Conservation (phyloP, 1,140 invertebrate genomes). For the Marisa cornuarietis region DNA sequence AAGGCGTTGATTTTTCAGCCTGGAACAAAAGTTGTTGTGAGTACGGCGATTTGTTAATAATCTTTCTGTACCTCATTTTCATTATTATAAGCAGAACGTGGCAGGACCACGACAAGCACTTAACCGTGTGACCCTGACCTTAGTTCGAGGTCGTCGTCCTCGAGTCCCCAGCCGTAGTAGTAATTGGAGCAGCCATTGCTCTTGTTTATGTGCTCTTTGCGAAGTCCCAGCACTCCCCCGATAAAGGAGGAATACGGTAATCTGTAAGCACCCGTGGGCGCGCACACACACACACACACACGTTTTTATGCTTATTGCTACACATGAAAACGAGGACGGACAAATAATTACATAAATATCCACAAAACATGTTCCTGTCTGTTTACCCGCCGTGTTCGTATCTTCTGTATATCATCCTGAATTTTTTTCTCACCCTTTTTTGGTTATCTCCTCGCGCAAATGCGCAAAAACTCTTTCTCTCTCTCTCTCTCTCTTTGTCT, state of each 20-base stretch:
- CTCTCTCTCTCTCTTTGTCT: too few relatives aligned
- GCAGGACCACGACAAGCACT: too few relatives aligned
- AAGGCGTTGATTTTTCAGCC: too few relatives aligned
- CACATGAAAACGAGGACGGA: neutral
- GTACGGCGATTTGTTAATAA: too few relatives aligned
- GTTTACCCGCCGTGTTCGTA: too few relatives aligned
- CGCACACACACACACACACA: neutral
- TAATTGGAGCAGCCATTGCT: conserved; percentile 92
- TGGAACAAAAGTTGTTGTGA: neutral
- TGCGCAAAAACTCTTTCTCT: too few relatives aligned
- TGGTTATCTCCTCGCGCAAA: too few relatives aligned
- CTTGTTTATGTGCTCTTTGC: conserved; percentile 72
- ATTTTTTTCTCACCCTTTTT: too few relatives aligned
- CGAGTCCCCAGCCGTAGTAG: conserved; percentile 80
- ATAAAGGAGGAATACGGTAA: conserved; percentile 85
- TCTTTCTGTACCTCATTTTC: too few relatives aligned
- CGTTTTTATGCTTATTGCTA: too few relatives aligned
- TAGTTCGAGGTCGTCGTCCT: conserved; percentile 47
- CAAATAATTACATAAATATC: neutral
- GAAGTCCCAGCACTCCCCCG: conserved; percentile 73
- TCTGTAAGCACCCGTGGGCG: conserved; percentile 16
- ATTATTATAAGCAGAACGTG: too few relatives aligned
- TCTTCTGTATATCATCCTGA: too few relatives aligned
- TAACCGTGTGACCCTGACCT: conserved; percentile 22
- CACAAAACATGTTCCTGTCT: neutral